These are phyloP conservation scores for Eulithis prunata DNA, from an alignment of 2,888 invertebrate genomes.

Conservation along the genomic window DNA sequence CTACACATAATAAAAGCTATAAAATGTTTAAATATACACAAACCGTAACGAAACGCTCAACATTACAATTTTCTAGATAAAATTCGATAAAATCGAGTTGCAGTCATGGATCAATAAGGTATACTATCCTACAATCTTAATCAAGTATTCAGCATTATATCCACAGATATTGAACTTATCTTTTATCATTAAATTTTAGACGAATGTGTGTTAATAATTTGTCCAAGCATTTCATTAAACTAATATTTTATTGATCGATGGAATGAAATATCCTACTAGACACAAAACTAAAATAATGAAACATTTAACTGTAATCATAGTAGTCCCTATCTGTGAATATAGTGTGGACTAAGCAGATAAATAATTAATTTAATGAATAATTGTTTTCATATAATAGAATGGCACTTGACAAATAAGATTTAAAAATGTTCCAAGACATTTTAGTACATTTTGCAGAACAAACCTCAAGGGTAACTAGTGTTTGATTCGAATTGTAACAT, in stretches of 20 bases:
- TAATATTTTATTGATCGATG: too few species aligned
- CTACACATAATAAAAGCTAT: slow-evolving; percentile 49
- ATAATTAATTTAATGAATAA: slow-evolving; percentile 13
- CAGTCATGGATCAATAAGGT: slow-evolving; percentile 52
- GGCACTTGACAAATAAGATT: slow-evolving; percentile 39
- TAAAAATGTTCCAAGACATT: too few species aligned
- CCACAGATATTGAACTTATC: neutral
- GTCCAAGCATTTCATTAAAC: too few species aligned
- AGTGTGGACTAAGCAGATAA: slow-evolving; percentile 3
- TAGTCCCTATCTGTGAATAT: slow-evolving; percentile 6
- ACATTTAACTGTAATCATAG: too few species aligned
- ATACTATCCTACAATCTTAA: neutral
- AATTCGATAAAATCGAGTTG: slow-evolving; percentile 40
- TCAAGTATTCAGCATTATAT: slow-evolving; percentile 5
- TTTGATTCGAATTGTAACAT: slow-evolving; percentile 7
- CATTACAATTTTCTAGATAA: slow-evolving; percentile 29
- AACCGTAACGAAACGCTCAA: slow-evolving; percentile 40
- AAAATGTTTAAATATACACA: slow-evolving; percentile 56
- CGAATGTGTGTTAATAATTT: too few species aligned
- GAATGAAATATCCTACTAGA: too few species aligned
- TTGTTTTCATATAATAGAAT: slow-evolving; percentile 33
- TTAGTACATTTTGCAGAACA: too few species aligned
- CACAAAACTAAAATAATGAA: too few species aligned
- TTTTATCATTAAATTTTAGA: neutral
- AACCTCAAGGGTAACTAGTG: neutral